A percentile compares a stretch with the other conserved stretches of the same genome.
phyloP scores from a whole-genome alignment of 2,797 vertebrate species.

The Propithecus perrieri region DNA sequence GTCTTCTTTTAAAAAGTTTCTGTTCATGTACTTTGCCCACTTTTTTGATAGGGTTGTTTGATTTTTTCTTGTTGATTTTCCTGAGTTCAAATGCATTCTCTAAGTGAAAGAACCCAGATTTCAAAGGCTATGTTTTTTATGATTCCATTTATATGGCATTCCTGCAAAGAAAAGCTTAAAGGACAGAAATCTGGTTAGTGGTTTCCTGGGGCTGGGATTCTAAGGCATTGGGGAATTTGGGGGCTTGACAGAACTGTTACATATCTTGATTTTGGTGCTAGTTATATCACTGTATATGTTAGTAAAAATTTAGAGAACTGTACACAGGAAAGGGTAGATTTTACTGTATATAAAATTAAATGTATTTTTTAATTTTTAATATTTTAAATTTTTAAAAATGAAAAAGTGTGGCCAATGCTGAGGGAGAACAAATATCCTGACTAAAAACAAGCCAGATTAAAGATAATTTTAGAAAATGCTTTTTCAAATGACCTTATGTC shows the following conservation, averaged over 20 bases:
- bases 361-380: neutral
- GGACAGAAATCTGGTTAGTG: neutral
- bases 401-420: neutral
- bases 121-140: neutral
- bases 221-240: neutral
- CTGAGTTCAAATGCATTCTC: neutral
- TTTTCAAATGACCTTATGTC: neutral
- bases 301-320: neutral
- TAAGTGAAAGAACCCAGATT: neutral
- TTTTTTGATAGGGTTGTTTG: too few species aligned
- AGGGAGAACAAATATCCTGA: neutral
- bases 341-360: neutral
- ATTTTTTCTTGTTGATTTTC: too few species aligned
- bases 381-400: conserved; percentile 22
- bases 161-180: neutral
- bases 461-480: conserved; percentile 33
- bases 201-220: neutral
- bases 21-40: too few species aligned
- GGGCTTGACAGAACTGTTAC: neutral
- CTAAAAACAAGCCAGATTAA: neutral
- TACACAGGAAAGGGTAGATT: neutral
- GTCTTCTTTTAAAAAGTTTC: too few species aligned
- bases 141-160: neutral
- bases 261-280: neutral
- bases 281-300: neutral